Conservation (phyloP, 2,797 vertebrate species). For the Glossophaga mutica region DNA sequence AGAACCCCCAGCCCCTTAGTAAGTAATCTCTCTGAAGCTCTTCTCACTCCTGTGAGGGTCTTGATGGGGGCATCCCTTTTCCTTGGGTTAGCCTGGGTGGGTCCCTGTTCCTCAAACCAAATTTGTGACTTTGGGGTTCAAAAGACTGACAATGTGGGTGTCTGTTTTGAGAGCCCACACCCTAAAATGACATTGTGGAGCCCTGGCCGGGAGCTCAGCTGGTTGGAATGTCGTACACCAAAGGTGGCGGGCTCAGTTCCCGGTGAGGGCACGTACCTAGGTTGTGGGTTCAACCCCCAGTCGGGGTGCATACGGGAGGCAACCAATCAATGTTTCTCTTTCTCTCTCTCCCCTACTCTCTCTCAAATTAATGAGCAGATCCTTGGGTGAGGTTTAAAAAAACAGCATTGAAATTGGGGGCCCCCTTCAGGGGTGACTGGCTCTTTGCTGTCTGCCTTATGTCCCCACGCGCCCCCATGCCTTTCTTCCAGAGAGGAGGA, state of each 20-base stretch:
- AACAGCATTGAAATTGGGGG: rapidly evolving
- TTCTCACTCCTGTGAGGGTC: neutral
- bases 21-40: neutral
- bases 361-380: too few relatives aligned
- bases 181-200: neutral
- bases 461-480: rapidly evolving
- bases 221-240: neutral
- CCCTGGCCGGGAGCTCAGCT: neutral
- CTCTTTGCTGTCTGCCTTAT: neutral
- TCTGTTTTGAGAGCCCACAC: neutral
- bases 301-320: neutral
- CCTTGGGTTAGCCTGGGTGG: neutral
- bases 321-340: neutral
- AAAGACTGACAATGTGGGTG: neutral
- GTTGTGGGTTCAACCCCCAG: neutral
- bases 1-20: neutral
- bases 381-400: too few relatives aligned
- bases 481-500: neutral
- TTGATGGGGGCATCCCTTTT: neutral
- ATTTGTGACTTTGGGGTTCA: neutral
- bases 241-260: neutral
- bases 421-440: neutral
- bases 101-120: neutral
- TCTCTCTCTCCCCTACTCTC: too few relatives aligned
- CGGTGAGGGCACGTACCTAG: too few relatives aligned